Evolutionary conservation across 2,888 invertebrate genomes (phyloP).

Genomic region (Lomographa bimaculata): DNA sequence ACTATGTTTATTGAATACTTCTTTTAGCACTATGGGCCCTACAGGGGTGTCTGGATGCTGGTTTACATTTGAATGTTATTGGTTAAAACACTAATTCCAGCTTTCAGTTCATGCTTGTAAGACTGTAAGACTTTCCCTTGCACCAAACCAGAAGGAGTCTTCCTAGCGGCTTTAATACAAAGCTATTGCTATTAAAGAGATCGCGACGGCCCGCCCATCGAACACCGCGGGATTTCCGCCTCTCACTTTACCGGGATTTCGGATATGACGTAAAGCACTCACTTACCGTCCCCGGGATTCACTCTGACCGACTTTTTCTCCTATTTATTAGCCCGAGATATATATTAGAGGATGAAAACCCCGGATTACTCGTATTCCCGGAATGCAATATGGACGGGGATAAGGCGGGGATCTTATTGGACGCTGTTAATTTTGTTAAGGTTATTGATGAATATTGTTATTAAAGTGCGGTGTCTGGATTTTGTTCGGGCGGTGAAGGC

Average conservation of each 20-base stretch:
- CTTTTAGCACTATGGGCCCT: too few relatives aligned
- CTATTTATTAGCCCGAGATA: slow-evolving; percentile 77
- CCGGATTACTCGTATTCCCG: slow-evolving; percentile 56
- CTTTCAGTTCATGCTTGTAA: too few relatives aligned
- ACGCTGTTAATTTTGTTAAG: slow-evolving; percentile 50
- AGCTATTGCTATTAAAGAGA: slow-evolving; percentile 83
- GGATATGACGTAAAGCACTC: slow-evolving; percentile 83
- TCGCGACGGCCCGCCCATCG: slow-evolving; percentile 76
- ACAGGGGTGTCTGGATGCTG: too few relatives aligned
- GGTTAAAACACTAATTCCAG: too few relatives aligned
- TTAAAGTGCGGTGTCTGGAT: slow-evolving; percentile 30
- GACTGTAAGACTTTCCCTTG: slow-evolving; percentile 39
- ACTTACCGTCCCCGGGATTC: slow-evolving; percentile 59
- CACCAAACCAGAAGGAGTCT: slow-evolving; percentile 68
- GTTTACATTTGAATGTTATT: too few relatives aligned
- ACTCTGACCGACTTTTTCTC: slow-evolving; percentile 76
- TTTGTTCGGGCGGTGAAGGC: slow-evolving; percentile 18
- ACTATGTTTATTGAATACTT: too few relatives aligned
- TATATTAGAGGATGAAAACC: slow-evolving; percentile 63
- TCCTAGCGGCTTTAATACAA: slow-evolving; percentile 79
- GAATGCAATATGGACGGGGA: slow-evolving; percentile 55
- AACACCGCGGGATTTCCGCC: slow-evolving; percentile 73
- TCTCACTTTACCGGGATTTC: slow-evolving; percentile 82
- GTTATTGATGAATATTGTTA: slow-evolving; percentile 40
- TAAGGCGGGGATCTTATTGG: slow-evolving; percentile 47